These are phyloP conservation scores for Porites evermanni DNA, from an alignment of 92 coral and sea anemone genomes.

Conservation along the genomic window DNA sequence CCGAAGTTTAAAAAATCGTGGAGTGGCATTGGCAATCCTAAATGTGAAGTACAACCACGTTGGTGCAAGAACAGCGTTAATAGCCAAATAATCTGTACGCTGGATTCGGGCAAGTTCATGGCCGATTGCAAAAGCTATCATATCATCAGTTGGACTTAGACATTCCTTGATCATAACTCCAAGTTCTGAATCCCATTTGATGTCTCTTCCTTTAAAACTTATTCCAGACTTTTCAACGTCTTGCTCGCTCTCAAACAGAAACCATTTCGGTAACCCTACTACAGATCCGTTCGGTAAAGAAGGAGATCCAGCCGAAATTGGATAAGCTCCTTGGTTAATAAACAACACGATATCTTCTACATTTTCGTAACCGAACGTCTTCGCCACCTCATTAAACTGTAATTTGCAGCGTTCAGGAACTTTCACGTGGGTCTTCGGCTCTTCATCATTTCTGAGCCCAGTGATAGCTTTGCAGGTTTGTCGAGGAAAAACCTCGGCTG, in stretches of 20 bases:
- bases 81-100: constrained; percentile 54
- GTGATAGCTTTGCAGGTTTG: constrained; percentile 62
- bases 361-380: constrained; percentile 62
- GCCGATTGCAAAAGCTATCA: constrained; percentile 81
- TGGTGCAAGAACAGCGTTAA: constrained; percentile 62
- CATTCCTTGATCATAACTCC: constrained; percentile 79
- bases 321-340: constrained; percentile 79
- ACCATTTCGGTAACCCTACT: constrained; percentile 84
- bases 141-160: constrained; percentile 71
- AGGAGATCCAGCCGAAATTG: constrained; percentile 77
- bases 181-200: constrained; percentile 88
- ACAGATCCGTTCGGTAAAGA: constrained; percentile 82
- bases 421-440: constrained; percentile 1
- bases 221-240: constrained; percentile 80
- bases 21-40: constrained; percentile 64
- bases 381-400: constrained; percentile 75
- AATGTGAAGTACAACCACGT: constrained; percentile 82
- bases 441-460: constrained; percentile 56
- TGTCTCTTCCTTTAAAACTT: constrained; percentile 76
- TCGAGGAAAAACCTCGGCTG: constrained; percentile 73
- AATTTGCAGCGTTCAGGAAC: constrained; percentile 65
- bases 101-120: constrained; percentile 84
- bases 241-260: constrained; percentile 60
- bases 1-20: constrained; percentile 53
- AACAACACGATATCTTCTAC: constrained; percentile 69